Evolutionary conservation across 2,113 vertebrate genomes (phyloP).

Genomic region (Daphoenositta chrysoptera): DNA sequence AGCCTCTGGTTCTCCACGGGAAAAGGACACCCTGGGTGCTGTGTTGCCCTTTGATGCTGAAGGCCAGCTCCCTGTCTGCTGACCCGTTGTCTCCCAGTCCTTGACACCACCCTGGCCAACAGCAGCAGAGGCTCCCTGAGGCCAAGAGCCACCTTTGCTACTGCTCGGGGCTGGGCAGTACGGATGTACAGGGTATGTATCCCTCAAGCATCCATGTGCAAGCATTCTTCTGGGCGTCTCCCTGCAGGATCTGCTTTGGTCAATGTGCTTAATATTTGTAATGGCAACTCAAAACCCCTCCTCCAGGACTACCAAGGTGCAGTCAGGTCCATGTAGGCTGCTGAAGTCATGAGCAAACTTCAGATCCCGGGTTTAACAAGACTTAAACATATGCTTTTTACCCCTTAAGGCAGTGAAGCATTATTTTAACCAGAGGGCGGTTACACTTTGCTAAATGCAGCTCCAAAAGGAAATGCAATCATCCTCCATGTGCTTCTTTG

Average conservation of each 20-base stretch:
- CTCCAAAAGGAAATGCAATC: neutral
- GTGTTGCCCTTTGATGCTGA: neutral
- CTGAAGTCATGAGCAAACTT: neutral
- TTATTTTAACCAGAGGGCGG: neutral
- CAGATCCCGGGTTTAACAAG: neutral
- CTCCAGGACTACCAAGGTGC: neutral
- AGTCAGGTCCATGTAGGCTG: neutral
- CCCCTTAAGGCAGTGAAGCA: neutral
- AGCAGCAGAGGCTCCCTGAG: neutral
- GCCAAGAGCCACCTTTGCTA: neutral
- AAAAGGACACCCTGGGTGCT: neutral
- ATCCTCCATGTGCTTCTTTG: neutral
- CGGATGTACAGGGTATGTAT: accelerated
- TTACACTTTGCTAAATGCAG: neutral
- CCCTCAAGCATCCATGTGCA: neutral
- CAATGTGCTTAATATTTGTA: neutral
- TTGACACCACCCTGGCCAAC: accelerated
- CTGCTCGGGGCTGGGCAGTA: accelerated
- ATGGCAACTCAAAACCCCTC: neutral
- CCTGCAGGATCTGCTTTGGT: neutral
- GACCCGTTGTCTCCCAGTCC: neutral
- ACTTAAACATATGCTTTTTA: neutral
- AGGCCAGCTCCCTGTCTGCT: neutral
- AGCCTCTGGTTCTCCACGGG: neutral
- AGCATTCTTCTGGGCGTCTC: neutral